A percentile compares a stretch with the other conserved stretches of the same genome.
These are phyloP conservation scores for Dreissena rostriformis DNA, from an alignment of 1,140 invertebrate species.

Conservation along the genomic window DNA sequence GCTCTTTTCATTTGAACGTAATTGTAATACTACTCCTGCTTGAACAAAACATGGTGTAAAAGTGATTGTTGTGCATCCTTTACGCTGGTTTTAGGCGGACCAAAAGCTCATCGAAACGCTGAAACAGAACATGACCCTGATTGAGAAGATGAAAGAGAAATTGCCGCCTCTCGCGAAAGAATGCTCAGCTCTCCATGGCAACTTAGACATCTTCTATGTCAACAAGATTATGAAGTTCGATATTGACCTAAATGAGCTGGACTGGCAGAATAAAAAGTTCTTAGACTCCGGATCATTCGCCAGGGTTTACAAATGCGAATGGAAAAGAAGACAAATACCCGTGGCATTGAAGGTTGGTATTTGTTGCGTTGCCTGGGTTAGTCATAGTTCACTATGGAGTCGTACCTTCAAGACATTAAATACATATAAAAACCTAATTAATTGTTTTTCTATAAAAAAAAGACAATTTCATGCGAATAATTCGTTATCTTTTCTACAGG, in stretches of 20 bases:
- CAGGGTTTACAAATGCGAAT: not conserved
- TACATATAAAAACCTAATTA: too few species aligned
- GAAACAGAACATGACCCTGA: not conserved
- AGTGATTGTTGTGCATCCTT: too few species aligned
- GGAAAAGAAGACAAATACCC: conserved; percentile 13
- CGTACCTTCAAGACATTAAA: too few species aligned
- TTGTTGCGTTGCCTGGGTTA: not conserved
- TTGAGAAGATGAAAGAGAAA: conserved; percentile 18
- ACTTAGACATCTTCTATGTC: conserved; percentile 49
- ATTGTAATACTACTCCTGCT: too few species aligned
- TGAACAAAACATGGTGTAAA: too few species aligned
- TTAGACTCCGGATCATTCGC: conserved; percentile 39
- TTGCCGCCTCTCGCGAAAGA: conserved; percentile 13
- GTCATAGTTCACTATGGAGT: too few species aligned
- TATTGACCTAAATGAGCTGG: conserved; percentile 26
- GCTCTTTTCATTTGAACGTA: too few species aligned
- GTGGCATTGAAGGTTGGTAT: conserved; percentile 45
- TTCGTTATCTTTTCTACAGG: not conserved
- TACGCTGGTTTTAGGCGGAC: conserved; percentile 12
- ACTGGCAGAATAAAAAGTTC: conserved; percentile 19
- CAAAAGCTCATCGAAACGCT: conserved; percentile 42
- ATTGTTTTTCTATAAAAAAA: too few species aligned
- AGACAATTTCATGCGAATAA: too few species aligned
- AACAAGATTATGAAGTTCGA: conserved; percentile 53
- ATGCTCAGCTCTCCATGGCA: not conserved